Conservation (phyloP, 2,113 vertebrate species). For the Eudyptes chrysolophus region DNA sequence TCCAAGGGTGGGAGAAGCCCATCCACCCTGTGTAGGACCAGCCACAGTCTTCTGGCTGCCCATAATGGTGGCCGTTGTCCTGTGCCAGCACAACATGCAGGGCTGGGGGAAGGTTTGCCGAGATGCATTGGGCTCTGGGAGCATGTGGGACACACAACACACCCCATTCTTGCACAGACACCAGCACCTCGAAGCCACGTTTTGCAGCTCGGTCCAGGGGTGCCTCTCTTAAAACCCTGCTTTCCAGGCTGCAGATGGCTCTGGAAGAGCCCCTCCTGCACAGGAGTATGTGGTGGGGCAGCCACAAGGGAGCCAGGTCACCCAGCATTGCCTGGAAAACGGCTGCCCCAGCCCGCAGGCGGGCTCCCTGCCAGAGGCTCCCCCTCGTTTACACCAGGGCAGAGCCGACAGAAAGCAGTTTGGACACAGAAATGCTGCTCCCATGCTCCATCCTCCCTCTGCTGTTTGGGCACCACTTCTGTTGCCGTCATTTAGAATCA, state of each 20-base stretch:
- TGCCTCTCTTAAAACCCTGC: background rate
- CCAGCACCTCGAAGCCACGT: accelerated
- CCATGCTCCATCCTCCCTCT: background rate
- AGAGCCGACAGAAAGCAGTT: background rate
- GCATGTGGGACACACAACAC: accelerated
- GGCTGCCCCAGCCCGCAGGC: background rate
- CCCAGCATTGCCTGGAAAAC: background rate
- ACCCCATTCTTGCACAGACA: background rate
- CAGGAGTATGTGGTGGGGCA: background rate
- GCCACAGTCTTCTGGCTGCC: background rate
- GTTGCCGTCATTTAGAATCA: background rate
- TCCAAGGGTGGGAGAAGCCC: background rate
- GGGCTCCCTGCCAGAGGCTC: background rate
- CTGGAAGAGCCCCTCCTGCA: background rate
- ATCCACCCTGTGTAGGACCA: background rate
- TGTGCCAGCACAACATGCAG: background rate
- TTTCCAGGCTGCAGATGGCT: background rate
- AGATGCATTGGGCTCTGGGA: accelerated
- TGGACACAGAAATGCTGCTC: background rate
- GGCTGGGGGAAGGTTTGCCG: background rate
- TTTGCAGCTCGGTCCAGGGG: accelerated
- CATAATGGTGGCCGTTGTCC: background rate
- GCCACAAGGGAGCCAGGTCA: accelerated
- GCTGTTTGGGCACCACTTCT: background rate
- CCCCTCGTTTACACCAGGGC: background rate